Evolutionary conservation across 2,888 invertebrate genomes (phyloP).

Genomic region (Epicampocera succincta): DNA sequence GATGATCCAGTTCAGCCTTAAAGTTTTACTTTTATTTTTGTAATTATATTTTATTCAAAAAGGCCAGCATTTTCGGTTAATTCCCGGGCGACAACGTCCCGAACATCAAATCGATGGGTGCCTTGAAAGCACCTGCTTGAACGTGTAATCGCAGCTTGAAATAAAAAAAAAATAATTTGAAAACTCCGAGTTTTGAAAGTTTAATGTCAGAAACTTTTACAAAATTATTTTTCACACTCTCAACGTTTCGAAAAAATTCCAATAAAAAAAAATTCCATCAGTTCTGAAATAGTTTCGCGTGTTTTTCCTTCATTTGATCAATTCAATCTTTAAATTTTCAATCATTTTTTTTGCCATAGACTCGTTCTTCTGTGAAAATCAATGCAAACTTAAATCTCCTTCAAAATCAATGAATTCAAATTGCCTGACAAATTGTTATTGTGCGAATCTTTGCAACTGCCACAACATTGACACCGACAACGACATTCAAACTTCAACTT

Average conservation of each 20-base stretch:
- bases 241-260: conserved; percentile 30
- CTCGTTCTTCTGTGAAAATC: not conserved
- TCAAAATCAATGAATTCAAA: conserved; percentile 35
- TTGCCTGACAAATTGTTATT: not conserved
- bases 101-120: no score
- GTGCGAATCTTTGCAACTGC: not conserved
- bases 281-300: conserved; percentile 24
- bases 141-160: no score
- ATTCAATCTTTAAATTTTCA: not conserved
- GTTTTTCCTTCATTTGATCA: not conserved
- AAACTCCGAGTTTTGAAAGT: not conserved
- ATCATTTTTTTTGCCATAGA: not conserved
- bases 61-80: no score
- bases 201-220: not conserved
- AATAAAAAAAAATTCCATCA: not conserved
- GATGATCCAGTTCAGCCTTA: no score
- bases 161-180: not conserved
- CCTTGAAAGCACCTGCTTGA: no score
- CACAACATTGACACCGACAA: not conserved
- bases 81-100: no score
- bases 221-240: not conserved
- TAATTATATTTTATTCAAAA: no score
- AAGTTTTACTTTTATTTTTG: no score
- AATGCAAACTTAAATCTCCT: not conserved
- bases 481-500: not conserved